A percentile compares a stretch with the other conserved stretches of the same genome.
phyloP scores from a whole-genome alignment of 2,113 vertebrate genomes.

The Aptenodytes patagonicus region DNA sequence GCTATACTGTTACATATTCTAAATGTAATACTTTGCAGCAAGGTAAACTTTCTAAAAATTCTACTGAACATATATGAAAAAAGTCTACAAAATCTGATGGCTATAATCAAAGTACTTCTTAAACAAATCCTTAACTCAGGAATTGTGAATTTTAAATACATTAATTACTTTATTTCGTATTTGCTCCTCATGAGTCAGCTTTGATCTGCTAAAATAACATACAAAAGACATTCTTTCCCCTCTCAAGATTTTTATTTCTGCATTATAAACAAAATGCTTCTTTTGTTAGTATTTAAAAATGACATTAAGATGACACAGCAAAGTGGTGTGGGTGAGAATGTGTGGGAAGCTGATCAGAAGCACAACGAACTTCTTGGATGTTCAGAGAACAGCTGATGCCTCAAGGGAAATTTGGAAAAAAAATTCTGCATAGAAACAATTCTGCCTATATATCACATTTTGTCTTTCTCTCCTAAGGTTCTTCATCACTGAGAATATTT shows the following conservation, averaged over 20 bases:
- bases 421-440: neutral
- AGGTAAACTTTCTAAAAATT: neutral
- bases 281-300: slow-evolving; percentile 57
- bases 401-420: slow-evolving; percentile 21
- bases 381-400: slow-evolving; percentile 14
- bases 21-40: neutral
- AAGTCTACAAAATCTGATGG: neutral
- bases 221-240: neutral
- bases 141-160: neutral
- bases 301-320: slow-evolving; percentile 55
- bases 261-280: slow-evolving; percentile 35
- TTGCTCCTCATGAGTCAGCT: slow-evolving; percentile 21
- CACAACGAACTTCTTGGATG: slow-evolving; percentile 24
- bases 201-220: slow-evolving; percentile 9
- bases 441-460: neutral
- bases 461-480: neutral
- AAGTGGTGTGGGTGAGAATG: slow-evolving; percentile 36
- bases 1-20: neutral
- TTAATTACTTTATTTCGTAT: neutral
- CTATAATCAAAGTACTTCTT: neutral
- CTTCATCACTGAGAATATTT: neutral
- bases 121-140: neutral
- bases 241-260: slow-evolving; percentile 37
- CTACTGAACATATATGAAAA: neutral
- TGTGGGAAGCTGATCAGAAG: slow-evolving; percentile 56